Percentiles rank a stretch among this genome's conserved stretches.
Evolutionary conservation across 2,797 vertebrate species (phyloP).

Genomic region (Pelobates cultripes): DNA sequence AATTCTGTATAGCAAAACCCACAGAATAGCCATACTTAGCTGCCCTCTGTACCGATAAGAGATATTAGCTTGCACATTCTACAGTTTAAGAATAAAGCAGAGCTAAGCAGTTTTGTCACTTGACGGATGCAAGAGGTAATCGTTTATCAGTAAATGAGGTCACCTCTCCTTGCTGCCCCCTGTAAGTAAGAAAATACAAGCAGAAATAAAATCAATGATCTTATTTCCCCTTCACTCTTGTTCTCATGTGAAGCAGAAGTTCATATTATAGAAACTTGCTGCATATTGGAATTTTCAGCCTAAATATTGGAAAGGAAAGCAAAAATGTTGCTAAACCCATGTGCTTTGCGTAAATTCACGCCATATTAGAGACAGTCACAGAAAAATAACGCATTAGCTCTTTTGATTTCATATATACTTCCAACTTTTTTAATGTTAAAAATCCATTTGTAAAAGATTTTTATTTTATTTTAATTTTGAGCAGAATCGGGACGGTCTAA

Average conservation of each 20-base stretch:
- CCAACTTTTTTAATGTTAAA: too few species aligned
- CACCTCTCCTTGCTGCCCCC: conserved; percentile 29
- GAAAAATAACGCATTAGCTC: not conserved
- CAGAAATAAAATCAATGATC: conserved; percentile 39
- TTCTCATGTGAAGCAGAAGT: conserved; percentile 15
- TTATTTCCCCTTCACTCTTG: conserved; percentile 19
- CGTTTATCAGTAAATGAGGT: conserved; percentile 49
- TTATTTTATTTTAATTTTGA: too few species aligned
- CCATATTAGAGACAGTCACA: too few species aligned
- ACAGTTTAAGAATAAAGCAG: conserved; percentile 9
- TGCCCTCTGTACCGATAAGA: not conserved
- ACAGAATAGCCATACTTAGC: not conserved
- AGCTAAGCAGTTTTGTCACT: conserved; percentile 42
- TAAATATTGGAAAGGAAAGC: not conserved
- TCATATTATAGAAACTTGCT: not conserved
- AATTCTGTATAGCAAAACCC: not conserved
- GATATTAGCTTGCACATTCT: conserved; percentile 7
- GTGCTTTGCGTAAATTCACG: too few species aligned
- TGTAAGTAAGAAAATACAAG: conserved; percentile 33
- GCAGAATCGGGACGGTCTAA: too few species aligned
- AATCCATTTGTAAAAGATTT: too few species aligned
- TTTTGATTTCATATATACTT: too few species aligned
- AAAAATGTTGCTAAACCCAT: too few species aligned
- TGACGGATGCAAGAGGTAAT: conserved; percentile 36
- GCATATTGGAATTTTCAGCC: not conserved